Percentiles rank a stretch among this genome's conserved stretches.
Evolutionary conservation across 2,888 invertebrate genomes (phyloP).

Genomic region (Catonia carolina): DNA sequence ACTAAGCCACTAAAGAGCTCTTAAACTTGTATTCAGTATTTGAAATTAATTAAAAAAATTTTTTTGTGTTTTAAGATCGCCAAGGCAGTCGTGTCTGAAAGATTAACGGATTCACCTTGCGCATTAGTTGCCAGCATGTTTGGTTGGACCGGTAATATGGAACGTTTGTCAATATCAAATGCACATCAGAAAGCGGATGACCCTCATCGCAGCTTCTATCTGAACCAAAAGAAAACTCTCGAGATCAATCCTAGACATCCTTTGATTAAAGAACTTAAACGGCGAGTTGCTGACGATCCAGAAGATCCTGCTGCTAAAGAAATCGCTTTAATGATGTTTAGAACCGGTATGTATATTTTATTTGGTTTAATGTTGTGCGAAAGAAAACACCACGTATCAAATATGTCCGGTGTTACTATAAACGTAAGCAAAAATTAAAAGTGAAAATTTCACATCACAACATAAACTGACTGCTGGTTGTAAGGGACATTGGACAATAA

Average conservation of each 20-base stretch:
- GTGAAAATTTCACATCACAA: too few species aligned
- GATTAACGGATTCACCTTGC: slow-evolving; percentile 87
- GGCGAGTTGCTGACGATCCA: slow-evolving; percentile 69
- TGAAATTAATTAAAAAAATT: too few species aligned
- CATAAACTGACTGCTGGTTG: too few species aligned
- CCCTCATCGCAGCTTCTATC: slow-evolving; percentile 78
- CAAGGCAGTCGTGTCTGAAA: slow-evolving; percentile 79
- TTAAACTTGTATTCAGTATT: too few species aligned
- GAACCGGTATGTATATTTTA: slow-evolving; percentile 53
- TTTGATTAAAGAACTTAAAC: slow-evolving; percentile 81
- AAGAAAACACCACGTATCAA: too few species aligned
- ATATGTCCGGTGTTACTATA: too few species aligned
- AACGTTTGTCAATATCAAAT: slow-evolving; percentile 88
- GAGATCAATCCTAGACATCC: slow-evolving; percentile 98
- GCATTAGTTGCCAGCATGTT: slow-evolving; percentile 94
- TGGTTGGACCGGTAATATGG: slow-evolving; percentile 99
- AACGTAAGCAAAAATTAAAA: too few species aligned
- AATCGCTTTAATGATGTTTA: slow-evolving; percentile 83
- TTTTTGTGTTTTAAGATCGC: too few species aligned
- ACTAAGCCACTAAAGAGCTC: too few species aligned
- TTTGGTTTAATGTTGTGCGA: too few species aligned
- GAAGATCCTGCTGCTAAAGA: slow-evolving; percentile 71
- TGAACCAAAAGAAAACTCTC: slow-evolving; percentile 91
- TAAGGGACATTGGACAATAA: too few species aligned
- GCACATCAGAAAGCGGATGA: slow-evolving; percentile 95